Evolutionary conservation across 2,113 vertebrate genomes (phyloP), one percentile per base, ranked within the genome.

Genomic region (Furnarius figulus): DNA sequence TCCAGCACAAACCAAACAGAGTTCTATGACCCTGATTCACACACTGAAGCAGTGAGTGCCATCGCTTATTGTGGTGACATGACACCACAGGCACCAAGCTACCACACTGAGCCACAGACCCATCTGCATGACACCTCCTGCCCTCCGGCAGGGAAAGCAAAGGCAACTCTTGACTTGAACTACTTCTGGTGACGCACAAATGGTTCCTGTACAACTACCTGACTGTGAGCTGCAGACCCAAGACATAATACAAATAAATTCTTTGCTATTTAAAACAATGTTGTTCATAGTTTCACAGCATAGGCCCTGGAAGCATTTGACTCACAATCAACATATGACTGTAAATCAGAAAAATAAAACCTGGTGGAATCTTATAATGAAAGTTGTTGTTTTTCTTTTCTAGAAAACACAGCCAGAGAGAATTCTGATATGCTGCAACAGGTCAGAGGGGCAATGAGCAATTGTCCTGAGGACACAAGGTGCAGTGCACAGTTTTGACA

Each of bases 31-130:
- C 19, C 7, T 56, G 21, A 27, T 25, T 76, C 47, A 23, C 33
- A 61, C 33, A 16, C 49, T 23, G 15, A n/a, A 49, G 33, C 2
- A 4, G 37, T 8, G 21, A 27, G 24, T 27, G 28, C 65, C 50
- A 22, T 66, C 46, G 16, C 9, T 0, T 15, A 44, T 33, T 9
- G 1, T 1, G 17, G 46, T 16, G 28, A 17, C 6, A 5, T 15
- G 77, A 47, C 63, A 50, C n/a, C 2, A 4, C 31, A 31, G 63
- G 28, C 73, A 65, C 28, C 5, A 4, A 79, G 12, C 25, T 5
- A 18, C 24, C n/a, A 72, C 8, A 0, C 12, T 1, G 7, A 91
- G 85, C 13, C 71, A 28, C 20, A 15, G 50, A n/a, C 40, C 49
- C 2, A 0, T 10, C 83, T 67, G n/a, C 0, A 0, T 17, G 56